Evolutionary conservation across 2,797 vertebrate species (phyloP).

Genomic region (Enteromius afrohamiltoni): DNA sequence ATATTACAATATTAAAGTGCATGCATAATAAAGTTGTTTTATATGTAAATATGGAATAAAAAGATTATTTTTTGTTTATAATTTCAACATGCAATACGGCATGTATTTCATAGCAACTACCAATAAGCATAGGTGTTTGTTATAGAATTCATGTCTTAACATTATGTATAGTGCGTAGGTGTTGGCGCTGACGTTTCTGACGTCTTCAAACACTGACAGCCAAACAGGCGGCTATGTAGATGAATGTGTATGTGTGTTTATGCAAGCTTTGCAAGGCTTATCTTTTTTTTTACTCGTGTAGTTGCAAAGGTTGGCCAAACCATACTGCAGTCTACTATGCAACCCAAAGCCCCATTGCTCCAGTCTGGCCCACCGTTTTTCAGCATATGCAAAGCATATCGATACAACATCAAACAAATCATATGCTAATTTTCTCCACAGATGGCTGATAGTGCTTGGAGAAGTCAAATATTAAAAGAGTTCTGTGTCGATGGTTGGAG

Average conservation of each 20-base stretch:
- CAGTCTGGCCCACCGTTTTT: conserved; percentile 11
- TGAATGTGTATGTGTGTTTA: conserved; percentile 34
- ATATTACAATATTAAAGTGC: not conserved
- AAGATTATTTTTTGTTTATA: too few relatives aligned
- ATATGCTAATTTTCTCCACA: conserved; percentile 53
- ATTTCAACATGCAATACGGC: not conserved
- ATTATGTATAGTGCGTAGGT: conserved; percentile 14
- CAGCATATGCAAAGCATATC: conserved; percentile 68
- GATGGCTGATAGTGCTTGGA: conserved; percentile 19
- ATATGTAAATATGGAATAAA: too few relatives aligned
- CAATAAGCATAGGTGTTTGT: not conserved
- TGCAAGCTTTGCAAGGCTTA: conserved; percentile 55
- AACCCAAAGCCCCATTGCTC: conserved; percentile 12
- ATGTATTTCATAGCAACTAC: not conserved
- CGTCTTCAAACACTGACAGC: conserved; percentile 41
- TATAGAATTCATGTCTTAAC: not conserved
- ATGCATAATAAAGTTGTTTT: not conserved
- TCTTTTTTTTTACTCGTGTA: conserved; percentile 50
- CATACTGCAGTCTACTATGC: conserved; percentile 45
- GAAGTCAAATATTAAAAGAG: conserved; percentile 36
- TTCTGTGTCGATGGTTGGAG: not conserved
- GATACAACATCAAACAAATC: conserved; percentile 62
- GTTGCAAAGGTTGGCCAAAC: conserved; percentile 51
- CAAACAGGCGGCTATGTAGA: not conserved
- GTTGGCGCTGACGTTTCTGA: conserved; percentile 33